Conservation (phyloP, 2,113 vertebrate species). For the Syrrhaptes paradoxus region DNA sequence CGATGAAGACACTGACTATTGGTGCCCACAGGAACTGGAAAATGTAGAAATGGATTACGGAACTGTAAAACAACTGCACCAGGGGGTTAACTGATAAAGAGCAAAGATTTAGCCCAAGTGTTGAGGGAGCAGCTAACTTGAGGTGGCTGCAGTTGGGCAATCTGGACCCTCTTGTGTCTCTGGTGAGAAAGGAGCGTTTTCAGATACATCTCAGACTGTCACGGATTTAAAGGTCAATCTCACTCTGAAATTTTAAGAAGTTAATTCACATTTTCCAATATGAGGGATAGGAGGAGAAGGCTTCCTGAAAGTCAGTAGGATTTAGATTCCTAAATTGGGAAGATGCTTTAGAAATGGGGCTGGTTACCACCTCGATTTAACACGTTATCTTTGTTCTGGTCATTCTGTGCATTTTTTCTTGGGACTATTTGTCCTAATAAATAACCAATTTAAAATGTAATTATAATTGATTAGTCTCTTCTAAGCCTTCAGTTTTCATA, state of each 20-base stretch:
- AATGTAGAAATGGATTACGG: not conserved
- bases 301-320: not conserved
- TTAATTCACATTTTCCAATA: not conserved
- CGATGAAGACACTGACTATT: not conserved
- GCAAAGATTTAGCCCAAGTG: not conserved
- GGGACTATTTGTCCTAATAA: not conserved
- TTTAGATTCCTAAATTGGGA: not conserved
- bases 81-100: not conserved
- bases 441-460: not conserved
- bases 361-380: not conserved
- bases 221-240: not conserved
- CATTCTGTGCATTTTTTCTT: not conserved
- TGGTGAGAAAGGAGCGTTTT: not conserved
- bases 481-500: not conserved
- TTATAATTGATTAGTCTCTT: not conserved
- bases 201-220: accelerated
- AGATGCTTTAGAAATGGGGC: not conserved
- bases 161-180: not conserved
- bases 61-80: not conserved
- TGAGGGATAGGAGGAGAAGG: not conserved
- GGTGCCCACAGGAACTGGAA: not conserved
- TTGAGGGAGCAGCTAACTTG: not conserved
- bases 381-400: not conserved
- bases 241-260: not conserved
- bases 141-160: not conserved